phyloP scores from a whole-genome alignment of 2,113 vertebrate genomes.

The Coreoperca whiteheadi region DNA sequence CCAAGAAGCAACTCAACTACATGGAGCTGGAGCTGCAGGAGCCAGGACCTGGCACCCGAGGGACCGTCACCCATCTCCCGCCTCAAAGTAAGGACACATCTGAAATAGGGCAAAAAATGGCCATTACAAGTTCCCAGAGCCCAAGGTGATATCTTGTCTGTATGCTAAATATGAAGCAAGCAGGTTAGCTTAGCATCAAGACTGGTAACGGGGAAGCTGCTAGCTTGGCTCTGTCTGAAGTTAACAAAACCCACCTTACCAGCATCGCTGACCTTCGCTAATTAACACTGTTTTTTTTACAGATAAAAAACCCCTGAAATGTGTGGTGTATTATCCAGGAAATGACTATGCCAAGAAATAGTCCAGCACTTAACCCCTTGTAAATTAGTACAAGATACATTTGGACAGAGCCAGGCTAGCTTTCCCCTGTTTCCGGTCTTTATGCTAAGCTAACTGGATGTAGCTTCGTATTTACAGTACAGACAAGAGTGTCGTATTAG shows the following conservation, averaged over 20 bases:
- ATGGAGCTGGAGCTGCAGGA: slow-evolving; percentile 92
- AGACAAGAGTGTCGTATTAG: neutral
- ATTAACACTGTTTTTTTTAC: too few relatives aligned
- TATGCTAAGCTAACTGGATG: too few relatives aligned
- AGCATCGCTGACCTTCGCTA: too few relatives aligned
- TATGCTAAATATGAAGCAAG: too few relatives aligned
- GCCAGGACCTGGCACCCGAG: slow-evolving; percentile 80
- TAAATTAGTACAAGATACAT: neutral
- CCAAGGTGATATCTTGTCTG: neutral
- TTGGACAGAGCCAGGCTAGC: too few relatives aligned
- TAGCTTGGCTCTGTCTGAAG: too few relatives aligned
- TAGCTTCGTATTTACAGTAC: neutral
- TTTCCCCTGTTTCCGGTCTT: too few relatives aligned
- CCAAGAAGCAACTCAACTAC: slow-evolving; percentile 91
- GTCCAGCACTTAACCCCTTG: neutral
- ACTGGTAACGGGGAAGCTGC: too few relatives aligned
- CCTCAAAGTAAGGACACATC: slow-evolving; percentile 68
- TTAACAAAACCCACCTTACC: too few relatives aligned
- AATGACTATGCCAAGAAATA: neutral
- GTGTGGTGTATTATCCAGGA: neutral
- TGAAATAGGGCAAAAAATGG: neutral
- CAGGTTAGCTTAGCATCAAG: too few relatives aligned
- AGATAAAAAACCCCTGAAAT: too few relatives aligned
- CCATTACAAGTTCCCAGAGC: neutral
- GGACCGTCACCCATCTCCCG: slow-evolving; percentile 65